Base-by-base conservation (phyloP, 2,888 invertebrate species). In the Drosophila trichaetosa region DNA sequence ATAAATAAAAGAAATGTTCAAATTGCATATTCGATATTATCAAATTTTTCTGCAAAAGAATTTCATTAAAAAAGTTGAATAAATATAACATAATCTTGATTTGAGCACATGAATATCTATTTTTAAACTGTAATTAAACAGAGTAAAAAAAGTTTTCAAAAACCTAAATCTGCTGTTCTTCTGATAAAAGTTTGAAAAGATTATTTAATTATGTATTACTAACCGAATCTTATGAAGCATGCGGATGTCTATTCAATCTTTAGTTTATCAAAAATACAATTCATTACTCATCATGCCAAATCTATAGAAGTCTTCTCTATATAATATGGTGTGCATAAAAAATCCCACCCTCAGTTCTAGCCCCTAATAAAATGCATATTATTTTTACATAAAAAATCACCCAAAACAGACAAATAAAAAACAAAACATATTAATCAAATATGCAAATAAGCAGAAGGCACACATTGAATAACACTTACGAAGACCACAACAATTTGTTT, bases 361-460 rank as follows among this genome's bases (percentile, higher is more conserved):
- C 49, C 48, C n/a, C 21, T 36, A 65, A 76, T 73, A 76, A 88
- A 86, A 77, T 77, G 76, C 77, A 75, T 79, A 90, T 88, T 82
- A 90, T 87, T 89, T 87, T 87, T 78, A 75, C 81, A 89, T 87
- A 87, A 89, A 87, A 87, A 90, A 87, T 67, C 54, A 85, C 80
- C 79, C 80, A 82, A 90, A 90, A 89, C 75, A 64, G 51, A 40
- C 16, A 59, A 49, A 0, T 27, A 27, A 59, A 59, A 56, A n/a
- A 34, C 73, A 83, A 75, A 76, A 82, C 84, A 83, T 77, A 87
- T 87, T 89, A 87, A 87, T 87, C 90, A 87, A 89, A 87, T 89
- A 87, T 87, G 90, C 87, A 87, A 87, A 87, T 90, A 90, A 76
- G 76, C 69, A 75, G 66, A 65, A 66, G 59, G 60, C 56, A 56